phyloP scores from a whole-genome alignment of 1,140 invertebrate genomes.

The Leptinotarsa undecemlineata region DNA sequence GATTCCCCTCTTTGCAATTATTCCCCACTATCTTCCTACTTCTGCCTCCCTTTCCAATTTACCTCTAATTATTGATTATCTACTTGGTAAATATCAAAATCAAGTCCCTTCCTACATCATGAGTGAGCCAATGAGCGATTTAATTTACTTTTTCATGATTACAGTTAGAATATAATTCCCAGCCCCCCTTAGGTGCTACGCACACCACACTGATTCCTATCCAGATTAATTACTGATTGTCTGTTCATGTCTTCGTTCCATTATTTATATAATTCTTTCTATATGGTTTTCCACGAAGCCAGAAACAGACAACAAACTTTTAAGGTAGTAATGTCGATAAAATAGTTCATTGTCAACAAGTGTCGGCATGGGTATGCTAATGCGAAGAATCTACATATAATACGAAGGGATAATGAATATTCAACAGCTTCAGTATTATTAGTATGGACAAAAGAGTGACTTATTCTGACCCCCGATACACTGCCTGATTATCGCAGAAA shows the following conservation, averaged over 20 bases:
- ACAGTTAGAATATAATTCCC: too few relatives aligned
- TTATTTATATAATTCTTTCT: neutral
- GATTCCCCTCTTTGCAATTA: too few relatives aligned
- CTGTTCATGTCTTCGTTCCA: neutral
- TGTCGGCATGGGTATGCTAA: constrained; percentile 36
- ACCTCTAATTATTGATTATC: too few relatives aligned
- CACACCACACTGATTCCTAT: neutral
- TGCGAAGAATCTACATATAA: constrained; percentile 39
- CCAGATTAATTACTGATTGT: constrained; percentile 3
- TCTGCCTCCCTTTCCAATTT: too few relatives aligned
- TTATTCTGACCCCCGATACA: constrained; percentile 35
- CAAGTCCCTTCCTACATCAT: too few relatives aligned
- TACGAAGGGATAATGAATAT: constrained; percentile 38
- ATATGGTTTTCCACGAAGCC: constrained; percentile 11
- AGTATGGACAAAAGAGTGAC: constrained; percentile 31
- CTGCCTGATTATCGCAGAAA: constrained; percentile 11
- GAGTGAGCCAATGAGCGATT: too few relatives aligned
- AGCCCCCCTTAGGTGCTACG: too few relatives aligned
- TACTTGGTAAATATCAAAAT: too few relatives aligned
- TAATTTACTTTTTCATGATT: too few relatives aligned
- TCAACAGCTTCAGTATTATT: constrained; percentile 32
- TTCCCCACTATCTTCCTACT: too few relatives aligned
- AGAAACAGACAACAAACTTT: constrained; percentile 11
- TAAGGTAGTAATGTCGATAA: constrained; percentile 22
- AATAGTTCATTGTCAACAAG: constrained; percentile 37